Base-by-base conservation (phyloP, 2,888 invertebrate species). In the Drosophila borborema region DNA sequence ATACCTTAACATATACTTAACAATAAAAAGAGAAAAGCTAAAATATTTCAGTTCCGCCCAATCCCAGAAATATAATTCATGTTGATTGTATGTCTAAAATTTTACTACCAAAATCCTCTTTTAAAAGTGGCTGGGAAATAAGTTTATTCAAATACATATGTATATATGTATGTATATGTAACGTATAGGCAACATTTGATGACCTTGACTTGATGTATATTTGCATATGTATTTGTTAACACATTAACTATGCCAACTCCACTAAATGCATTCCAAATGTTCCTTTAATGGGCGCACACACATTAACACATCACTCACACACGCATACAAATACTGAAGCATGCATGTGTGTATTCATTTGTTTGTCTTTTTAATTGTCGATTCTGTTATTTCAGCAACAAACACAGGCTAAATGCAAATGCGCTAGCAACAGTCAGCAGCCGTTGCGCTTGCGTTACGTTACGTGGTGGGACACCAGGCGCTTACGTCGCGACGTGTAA, bases 301-400 rank as follows among this genome's bases (percentile, higher is more conserved):
- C 28, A 64, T 9, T 40, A 36, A 43, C 45, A 56, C 7, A 34
- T 14, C 20, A 54, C 28, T 41, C 28, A 53, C 18, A 31, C 10
- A 46, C 14, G 38, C 38, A 43, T 45, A 62, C 3, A 28, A 3
- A 28, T 31, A 38, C 10, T 9, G 9, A 46, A 2, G 20, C 45
- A 28, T 31, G 31, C 49, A 23, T 43, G 28, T 28, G 28, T 64
- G 48, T 55, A 64, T 51, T 41, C 46, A 65, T 28, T 40, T 64
- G 55, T 83, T 53, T 66, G 81, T 68, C 66, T 64, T 76, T 56
- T 77, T 86, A 86, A 89, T 89, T 89, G 82, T 86, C 68, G 78
- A 69, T 71, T 66, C 77, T 69, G 41, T 58, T 40, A 62, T 61
- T 64, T 64, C 49, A 65, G 62, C 75, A 58, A 20, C 54, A 55